Conservation (phyloP, 2,888 invertebrate genomes). For the Pollenia griseotomentosa region DNA sequence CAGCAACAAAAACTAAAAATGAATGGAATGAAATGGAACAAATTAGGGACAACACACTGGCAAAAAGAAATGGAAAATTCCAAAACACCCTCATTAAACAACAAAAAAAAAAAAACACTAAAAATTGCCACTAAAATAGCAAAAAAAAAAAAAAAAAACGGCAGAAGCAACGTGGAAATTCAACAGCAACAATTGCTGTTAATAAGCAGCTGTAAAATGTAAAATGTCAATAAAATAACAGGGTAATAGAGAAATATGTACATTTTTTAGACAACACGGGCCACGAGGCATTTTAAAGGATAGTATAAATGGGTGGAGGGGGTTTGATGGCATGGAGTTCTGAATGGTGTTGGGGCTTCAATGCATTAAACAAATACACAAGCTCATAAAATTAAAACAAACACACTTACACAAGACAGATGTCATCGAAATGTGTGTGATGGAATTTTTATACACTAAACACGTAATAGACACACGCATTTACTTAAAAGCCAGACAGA, state of each 20-base stretch:
- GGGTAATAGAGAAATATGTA: constrained; percentile 42
- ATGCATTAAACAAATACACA: background rate
- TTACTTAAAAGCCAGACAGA: background rate
- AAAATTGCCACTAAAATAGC: background rate
- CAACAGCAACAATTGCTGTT: constrained; percentile 67
- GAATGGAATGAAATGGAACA: constrained; percentile 31
- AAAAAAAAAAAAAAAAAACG: background rate
- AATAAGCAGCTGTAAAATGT: constrained; percentile 66
- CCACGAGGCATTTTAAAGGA: constrained; percentile 22
- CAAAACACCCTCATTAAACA: constrained; percentile 53
- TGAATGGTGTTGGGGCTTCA: background rate
- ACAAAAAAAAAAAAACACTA: background rate
- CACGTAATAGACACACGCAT: constrained; percentile 61
- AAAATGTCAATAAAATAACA: constrained; percentile 53
- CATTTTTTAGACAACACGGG: constrained; percentile 29
- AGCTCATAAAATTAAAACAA: constrained; percentile 18
- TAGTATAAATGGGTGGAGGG: background rate
- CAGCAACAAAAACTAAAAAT: constrained; percentile 26
- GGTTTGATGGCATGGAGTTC: background rate
- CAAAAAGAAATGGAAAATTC: constrained; percentile 13
- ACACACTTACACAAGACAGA: constrained; percentile 51
- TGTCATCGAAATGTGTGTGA: constrained; percentile 54
- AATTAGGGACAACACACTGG: constrained; percentile 21
- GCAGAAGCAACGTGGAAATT: constrained; percentile 1
- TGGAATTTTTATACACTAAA: constrained; percentile 65